These are phyloP conservation scores for Numenius phaeopus DNA, from an alignment of 2,797 vertebrate species.

Conservation along the genomic window DNA sequence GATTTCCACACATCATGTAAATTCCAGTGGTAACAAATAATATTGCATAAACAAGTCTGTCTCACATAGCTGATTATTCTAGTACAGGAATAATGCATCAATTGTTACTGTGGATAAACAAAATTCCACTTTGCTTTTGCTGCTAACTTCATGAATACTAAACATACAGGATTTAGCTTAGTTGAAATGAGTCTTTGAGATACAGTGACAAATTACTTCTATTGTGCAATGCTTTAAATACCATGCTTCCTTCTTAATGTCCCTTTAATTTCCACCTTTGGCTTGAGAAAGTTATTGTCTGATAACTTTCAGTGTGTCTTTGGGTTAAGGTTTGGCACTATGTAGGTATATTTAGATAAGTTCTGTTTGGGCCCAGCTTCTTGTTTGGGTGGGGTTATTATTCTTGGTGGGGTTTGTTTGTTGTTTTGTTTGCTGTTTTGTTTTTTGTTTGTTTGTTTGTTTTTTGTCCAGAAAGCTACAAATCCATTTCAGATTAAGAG, in stretches of 20 bases:
- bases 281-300: background rate
- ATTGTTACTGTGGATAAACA: background rate
- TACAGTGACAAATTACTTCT: background rate
- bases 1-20: background rate
- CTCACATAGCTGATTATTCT: background rate
- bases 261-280: background rate
- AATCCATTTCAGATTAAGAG: background rate
- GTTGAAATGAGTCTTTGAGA: background rate
- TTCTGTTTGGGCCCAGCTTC: background rate
- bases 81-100: background rate
- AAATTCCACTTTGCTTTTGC: slow-evolving; percentile 28
- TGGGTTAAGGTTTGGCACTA: background rate
- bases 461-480: background rate
- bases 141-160: background rate
- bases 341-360: background rate
- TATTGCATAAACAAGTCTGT: background rate
- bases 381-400: too few relatives aligned
- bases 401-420: too few relatives aligned
- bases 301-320: background rate
- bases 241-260: background rate
- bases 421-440: background rate
- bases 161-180: background rate
- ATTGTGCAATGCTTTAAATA: background rate
- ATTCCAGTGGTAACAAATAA: background rate
- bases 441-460: accelerated